Evolutionary conservation across 2,888 invertebrate genomes (phyloP).

Genomic region (Minunthozetes semirufus): DNA sequence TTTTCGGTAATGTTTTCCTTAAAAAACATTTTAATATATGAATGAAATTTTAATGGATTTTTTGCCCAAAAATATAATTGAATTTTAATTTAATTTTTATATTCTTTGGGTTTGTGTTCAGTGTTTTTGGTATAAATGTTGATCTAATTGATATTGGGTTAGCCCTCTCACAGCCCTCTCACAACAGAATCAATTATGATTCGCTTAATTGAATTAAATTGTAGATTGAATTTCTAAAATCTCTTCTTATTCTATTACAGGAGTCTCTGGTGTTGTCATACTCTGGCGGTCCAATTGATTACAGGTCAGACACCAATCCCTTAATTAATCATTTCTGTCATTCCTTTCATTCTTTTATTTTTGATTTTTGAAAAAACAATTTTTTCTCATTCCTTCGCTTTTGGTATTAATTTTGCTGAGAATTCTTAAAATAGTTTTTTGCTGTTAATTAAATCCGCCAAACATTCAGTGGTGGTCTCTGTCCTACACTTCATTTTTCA

Average conservation of each 20-base stretch:
- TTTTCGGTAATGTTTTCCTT: not conserved
- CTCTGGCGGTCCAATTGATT: not conserved
- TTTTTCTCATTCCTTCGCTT: not conserved
- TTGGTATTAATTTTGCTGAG: no score
- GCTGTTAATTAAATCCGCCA: not conserved
- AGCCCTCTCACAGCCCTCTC: no score
- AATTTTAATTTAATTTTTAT: not conserved
- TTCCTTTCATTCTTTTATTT: not conserved
- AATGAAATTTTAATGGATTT: not conserved
- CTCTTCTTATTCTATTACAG: not conserved
- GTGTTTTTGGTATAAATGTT: no score
- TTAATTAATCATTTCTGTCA: not conserved
- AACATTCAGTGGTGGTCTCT: not conserved
- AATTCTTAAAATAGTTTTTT: not conserved
- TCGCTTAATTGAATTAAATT: not conserved
- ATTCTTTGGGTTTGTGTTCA: not conserved
- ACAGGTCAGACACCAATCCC: not conserved
- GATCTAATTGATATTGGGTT: no score
- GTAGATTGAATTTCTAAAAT: not conserved
- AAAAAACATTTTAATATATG: no score
- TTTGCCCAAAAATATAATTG: not conserved
- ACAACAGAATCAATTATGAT: no score
- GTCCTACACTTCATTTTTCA: not conserved
- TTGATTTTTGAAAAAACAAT: not conserved
- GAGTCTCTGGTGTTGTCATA: not conserved